A percentile compares a stretch with the other conserved stretches of the same genome.
phyloP scores from a whole-genome alignment of 2,797 vertebrate genomes.

The Petrocephalus sullivani region DNA sequence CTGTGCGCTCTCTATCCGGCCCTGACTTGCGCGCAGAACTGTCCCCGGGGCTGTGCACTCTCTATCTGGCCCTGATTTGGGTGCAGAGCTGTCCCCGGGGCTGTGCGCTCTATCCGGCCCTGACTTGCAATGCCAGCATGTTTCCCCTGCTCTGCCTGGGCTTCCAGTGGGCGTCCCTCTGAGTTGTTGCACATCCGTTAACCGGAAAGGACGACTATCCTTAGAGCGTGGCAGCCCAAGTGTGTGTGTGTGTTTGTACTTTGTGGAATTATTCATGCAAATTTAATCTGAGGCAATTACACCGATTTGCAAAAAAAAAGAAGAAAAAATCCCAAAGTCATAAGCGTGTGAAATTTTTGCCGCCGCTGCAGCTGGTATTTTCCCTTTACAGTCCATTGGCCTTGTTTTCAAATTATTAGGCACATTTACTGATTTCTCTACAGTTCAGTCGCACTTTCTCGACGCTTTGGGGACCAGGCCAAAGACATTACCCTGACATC shows the following conservation, averaged over 20 bases:
- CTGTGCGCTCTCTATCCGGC: no score
- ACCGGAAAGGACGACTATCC: neutral
- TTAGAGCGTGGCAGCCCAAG: neutral
- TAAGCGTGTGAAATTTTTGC: neutral
- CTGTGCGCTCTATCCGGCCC: neutral
- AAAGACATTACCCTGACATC: neutral
- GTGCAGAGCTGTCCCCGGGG: no score
- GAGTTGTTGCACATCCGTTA: neutral
- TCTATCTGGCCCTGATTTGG: no score
- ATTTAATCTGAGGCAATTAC: neutral
- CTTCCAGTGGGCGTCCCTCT: neutral
- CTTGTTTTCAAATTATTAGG: slow-evolving; percentile 2
- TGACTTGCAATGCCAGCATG: neutral
- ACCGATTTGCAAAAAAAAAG: neutral
- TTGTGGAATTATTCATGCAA: neutral
- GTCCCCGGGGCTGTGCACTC: no score
- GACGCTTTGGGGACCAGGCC: neutral
- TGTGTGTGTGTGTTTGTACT: neutral
- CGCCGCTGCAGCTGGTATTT: neutral
- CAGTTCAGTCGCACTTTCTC: neutral
- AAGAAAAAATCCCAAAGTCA: neutral
- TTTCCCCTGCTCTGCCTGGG: neutral
- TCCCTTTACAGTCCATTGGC: neutral
- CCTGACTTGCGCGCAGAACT: no score
- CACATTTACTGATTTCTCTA: neutral